Evolutionary conservation across 2,113 vertebrate genomes (phyloP).

Genomic region (Fulica atra): DNA sequence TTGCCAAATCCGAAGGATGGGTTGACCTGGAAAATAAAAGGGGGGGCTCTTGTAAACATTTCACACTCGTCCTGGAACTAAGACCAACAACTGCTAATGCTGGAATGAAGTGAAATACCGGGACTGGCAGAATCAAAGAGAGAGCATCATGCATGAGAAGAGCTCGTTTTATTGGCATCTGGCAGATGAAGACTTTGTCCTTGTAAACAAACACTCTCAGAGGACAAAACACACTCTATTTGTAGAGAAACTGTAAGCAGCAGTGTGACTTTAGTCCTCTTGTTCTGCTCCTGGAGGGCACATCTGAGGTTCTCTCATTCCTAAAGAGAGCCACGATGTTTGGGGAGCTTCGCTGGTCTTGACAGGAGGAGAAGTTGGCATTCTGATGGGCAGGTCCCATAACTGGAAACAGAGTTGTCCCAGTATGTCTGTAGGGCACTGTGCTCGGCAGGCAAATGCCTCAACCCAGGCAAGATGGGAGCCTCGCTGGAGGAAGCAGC

Average conservation of each 20-base stretch:
- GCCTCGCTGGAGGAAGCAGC: not conserved
- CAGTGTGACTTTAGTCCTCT: not conserved
- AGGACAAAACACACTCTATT: not conserved
- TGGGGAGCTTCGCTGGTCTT: not conserved
- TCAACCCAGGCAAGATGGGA: not conserved
- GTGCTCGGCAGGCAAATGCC: not conserved
- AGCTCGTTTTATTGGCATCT: not conserved
- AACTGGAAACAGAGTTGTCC: not conserved
- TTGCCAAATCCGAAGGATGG: constrained; percentile 11
- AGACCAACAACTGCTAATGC: not conserved
- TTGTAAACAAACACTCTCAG: not conserved
- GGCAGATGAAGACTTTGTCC: not conserved
- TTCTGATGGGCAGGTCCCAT: not conserved
- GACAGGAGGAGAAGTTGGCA: not conserved
- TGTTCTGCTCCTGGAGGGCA: not conserved
- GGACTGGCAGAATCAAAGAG: not conserved
- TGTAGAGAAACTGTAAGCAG: not conserved
- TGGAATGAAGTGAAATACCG: not conserved
- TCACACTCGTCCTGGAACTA: not conserved
- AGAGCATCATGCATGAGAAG: not conserved
- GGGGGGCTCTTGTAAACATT: constrained; percentile 21
- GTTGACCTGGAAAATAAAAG: constrained; percentile 27
- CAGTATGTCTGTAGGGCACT: no score
- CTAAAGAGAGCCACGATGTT: not conserved
- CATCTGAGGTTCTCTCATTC: not conserved